A percentile compares a stretch with the other conserved stretches of the same genome.
These are phyloP conservation scores for Eulemur rufifrons DNA, from an alignment of 2,113 vertebrate genomes.

Conservation along the genomic window DNA sequence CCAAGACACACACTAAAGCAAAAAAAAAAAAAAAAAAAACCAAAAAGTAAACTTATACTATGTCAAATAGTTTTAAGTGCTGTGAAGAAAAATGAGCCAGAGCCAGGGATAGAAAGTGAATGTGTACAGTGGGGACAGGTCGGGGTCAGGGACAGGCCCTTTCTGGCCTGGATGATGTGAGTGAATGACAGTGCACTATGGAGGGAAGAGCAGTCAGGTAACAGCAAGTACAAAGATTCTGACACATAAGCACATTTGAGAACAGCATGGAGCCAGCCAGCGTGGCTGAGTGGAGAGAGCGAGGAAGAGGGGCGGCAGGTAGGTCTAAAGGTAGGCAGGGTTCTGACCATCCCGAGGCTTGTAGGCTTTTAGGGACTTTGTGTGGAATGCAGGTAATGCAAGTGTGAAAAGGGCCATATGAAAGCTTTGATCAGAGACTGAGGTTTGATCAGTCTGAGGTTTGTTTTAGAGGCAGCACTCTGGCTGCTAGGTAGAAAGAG, in stretches of 20 bases:
- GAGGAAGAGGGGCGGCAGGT: background rate
- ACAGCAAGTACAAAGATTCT: background rate
- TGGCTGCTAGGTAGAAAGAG: background rate
- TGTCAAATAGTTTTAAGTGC: background rate
- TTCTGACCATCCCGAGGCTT: background rate
- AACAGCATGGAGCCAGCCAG: background rate
- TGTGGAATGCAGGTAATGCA: background rate
- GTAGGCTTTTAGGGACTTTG: background rate
- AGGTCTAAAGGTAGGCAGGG: background rate
- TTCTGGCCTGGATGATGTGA: background rate
- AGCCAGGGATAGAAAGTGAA: background rate
- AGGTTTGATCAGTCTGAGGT: background rate
- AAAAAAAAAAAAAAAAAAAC: background rate
- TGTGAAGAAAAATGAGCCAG: background rate
- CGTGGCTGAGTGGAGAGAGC: background rate
- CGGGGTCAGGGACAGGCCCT: accelerated
- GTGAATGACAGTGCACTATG: background rate
- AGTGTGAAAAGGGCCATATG: background rate
- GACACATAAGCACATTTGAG: background rate
- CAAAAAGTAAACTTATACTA: background rate
- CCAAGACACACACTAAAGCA: background rate
- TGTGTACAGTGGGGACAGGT: accelerated
- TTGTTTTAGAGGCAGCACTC: background rate
- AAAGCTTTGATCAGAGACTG: background rate
- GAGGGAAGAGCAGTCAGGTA: background rate